Conservation (phyloP, 2,797 vertebrate genomes). For the Hybognathus amarus region DNA sequence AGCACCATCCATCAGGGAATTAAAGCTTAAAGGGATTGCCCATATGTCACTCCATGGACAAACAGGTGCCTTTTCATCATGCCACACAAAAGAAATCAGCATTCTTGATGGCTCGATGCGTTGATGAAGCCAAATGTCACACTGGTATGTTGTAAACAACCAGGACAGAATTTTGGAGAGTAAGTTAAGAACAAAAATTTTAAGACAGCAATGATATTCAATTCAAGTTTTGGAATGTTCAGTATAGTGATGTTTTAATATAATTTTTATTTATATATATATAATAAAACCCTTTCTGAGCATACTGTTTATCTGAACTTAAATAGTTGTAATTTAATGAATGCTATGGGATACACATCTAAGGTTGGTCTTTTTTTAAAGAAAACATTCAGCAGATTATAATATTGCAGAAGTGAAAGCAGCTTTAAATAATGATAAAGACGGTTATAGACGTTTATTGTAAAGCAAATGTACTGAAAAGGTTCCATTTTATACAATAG, state of each 20-base stretch:
- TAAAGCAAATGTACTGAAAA: not conserved
- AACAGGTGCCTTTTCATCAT: constrained; percentile 28
- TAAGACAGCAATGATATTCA: not conserved
- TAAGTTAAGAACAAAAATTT: not conserved
- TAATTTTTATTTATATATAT: too few species aligned
- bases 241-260: not conserved
- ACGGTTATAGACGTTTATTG: not conserved
- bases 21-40: constrained; percentile 72
- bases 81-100: constrained; percentile 6
- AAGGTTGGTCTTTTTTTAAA: not conserved
- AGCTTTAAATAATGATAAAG: not conserved
- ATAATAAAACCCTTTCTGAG: too few species aligned
- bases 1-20: constrained; percentile 30
- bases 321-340: not conserved
- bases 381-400: not conserved
- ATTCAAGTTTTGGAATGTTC: not conserved
- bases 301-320: not conserved
- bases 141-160: not conserved
- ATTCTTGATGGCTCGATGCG: not conserved
- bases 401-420: not conserved
- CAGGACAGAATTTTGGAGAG: not conserved
- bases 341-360: not conserved
- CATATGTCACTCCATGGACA: constrained; percentile 66
- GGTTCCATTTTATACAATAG: not conserved
- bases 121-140: constrained; percentile 27